phyloP scores from a whole-genome alignment of 2,888 invertebrate genomes.

The Cyrtodaria siliqua region DNA sequence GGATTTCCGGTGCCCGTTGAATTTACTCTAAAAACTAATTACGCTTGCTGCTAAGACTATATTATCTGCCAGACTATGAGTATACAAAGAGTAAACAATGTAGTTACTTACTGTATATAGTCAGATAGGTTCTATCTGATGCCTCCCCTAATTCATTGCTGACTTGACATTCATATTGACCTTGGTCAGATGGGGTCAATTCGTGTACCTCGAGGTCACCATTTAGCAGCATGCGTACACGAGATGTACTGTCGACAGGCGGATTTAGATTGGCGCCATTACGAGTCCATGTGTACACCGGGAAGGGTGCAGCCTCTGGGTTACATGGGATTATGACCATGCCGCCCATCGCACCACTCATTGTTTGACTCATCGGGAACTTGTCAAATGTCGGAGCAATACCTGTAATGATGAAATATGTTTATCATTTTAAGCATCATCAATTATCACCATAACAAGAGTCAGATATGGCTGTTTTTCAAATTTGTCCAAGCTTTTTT shows the following conservation, averaged over 20 bases:
- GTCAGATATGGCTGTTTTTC: too few species aligned
- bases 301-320: slow-evolving; percentile 96
- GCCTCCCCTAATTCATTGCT: slow-evolving; percentile 75
- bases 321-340: slow-evolving; percentile 95
- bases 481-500: too few species aligned
- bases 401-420: slow-evolving; percentile 77
- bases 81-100: too few species aligned
- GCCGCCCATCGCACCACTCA: slow-evolving; percentile 96
- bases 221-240: slow-evolving; percentile 48
- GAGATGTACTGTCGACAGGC: slow-evolving; percentile 31
- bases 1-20: too few species aligned
- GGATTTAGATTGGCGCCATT: slow-evolving; percentile 88
- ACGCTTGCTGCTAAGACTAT: too few species aligned
- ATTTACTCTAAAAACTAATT: too few species aligned
- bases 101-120: slow-evolving; percentile 75
- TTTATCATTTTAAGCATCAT: too few species aligned
- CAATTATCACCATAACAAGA: too few species aligned
- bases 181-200: slow-evolving; percentile 71
- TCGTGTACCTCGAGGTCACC: slow-evolving; percentile 90
- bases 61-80: too few species aligned
- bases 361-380: slow-evolving; percentile 92
- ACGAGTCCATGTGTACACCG: slow-evolving; percentile 94
- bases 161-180: slow-evolving; percentile 79
- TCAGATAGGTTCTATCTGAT: slow-evolving; percentile 67
- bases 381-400: slow-evolving; percentile 95